Conservation (phyloP, 2,888 invertebrate species). For the Epirrhoe tristata region DNA sequence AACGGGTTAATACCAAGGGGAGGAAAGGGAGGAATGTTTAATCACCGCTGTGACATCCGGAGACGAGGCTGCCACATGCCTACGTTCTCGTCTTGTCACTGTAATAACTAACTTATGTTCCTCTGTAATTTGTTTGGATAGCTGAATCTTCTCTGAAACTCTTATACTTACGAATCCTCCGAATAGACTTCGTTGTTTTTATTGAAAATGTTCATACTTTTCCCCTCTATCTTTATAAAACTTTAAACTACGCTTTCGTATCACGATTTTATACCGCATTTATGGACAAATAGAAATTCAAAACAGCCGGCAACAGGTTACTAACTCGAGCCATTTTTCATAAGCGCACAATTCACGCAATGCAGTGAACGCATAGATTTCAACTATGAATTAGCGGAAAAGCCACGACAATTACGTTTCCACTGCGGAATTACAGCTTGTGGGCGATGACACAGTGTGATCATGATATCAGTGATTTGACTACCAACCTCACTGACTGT, state of each 20-base stretch:
- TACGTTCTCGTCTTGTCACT: conserved; percentile 45
- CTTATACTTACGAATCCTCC: conserved; percentile 27
- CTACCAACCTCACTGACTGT: not conserved
- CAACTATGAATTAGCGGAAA: conserved; percentile 70
- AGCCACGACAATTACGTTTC: conserved; percentile 74
- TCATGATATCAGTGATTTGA: not conserved
- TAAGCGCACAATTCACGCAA: conserved; percentile 43
- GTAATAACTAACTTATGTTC: conserved; percentile 36
- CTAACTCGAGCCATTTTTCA: conserved; percentile 55
- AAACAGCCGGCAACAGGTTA: conserved; percentile 50
- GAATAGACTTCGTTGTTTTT: conserved; percentile 8
- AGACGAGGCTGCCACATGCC: conserved; percentile 51
- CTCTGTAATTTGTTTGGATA: conserved; percentile 35
- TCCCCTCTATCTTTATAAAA: not conserved
- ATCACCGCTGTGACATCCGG: conserved; percentile 73
- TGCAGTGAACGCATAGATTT: conserved; percentile 67
- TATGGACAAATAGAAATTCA: conserved; percentile 32
- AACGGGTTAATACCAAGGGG: conserved; percentile 75
- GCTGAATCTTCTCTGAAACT: conserved; percentile 31
- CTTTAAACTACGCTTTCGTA: not conserved
- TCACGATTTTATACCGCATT: not conserved
- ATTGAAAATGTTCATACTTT: not conserved
- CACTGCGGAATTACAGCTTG: conserved; percentile 67
- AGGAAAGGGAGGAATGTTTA: conserved; percentile 76
- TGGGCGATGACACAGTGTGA: conserved; percentile 41